Percentiles rank a stretch among this genome's conserved stretches.
These are phyloP conservation scores for Rhinogobio ventralis DNA, from an alignment of 2,797 vertebrate genomes.

Conservation along the genomic window DNA sequence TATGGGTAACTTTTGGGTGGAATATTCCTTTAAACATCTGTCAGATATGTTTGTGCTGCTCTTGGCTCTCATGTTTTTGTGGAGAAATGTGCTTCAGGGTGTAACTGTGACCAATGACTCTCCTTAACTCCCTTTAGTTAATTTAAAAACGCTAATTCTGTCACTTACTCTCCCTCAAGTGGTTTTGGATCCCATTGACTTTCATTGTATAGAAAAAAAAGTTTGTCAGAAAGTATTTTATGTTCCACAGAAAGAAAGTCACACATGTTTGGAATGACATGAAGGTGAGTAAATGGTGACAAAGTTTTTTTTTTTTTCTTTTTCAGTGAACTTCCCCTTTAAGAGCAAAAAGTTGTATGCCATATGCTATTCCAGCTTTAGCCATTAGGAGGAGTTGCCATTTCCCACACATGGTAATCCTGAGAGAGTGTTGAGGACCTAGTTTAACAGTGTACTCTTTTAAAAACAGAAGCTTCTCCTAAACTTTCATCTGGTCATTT, in stretches of 20 bases:
- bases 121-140: not conserved
- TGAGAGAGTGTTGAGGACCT: not conserved
- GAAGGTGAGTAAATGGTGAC: not conserved
- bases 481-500: not conserved
- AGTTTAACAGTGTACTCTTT: not conserved
- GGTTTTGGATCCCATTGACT: not conserved
- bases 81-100: not conserved
- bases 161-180: not conserved
- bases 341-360: not conserved
- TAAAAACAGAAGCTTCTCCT: not conserved
- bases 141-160: not conserved
- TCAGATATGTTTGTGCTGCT: not conserved
- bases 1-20: not conserved
- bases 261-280: not conserved
- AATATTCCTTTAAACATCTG: not conserved
- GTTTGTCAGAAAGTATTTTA: not conserved
- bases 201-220: not conserved
- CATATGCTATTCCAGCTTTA: constrained; percentile 3
- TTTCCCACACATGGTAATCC: constrained; percentile 21
- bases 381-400: constrained; percentile 29
- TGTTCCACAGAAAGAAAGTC: not conserved
- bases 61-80: not conserved
- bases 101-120: not conserved
- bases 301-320: not conserved
- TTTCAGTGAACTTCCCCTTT: not conserved